These are phyloP conservation scores for Selenia dentaria DNA, from an alignment of 2,888 invertebrate genomes.

Conservation along the genomic window DNA sequence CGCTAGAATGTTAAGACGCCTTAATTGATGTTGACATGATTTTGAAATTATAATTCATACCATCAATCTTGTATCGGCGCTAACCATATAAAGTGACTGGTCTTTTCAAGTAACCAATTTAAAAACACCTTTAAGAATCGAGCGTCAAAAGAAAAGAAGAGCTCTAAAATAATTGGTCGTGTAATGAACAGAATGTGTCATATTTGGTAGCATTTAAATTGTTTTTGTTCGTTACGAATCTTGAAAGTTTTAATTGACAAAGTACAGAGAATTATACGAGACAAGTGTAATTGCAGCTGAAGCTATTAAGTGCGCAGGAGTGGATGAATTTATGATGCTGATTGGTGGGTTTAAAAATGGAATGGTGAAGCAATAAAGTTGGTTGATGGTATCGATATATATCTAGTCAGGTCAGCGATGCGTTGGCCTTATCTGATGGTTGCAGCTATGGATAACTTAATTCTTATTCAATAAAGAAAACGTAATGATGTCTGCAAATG, in stretches of 20 bases:
- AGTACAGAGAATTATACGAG: slow-evolving; percentile 8
- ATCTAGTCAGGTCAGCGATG: slow-evolving; percentile 11
- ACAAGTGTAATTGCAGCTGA: slow-evolving; percentile 10
- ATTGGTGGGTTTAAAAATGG: slow-evolving; percentile 14
- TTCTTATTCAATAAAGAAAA: too few species aligned
- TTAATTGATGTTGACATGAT: slow-evolving; percentile 50
- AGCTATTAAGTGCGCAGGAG: slow-evolving; percentile 10
- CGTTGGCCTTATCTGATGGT: slow-evolving; percentile 11
- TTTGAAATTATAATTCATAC: slow-evolving; percentile 42
- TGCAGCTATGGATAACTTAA: too few species aligned
- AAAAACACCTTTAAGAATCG: slow-evolving; percentile 17
- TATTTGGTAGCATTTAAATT: slow-evolving; percentile 17
- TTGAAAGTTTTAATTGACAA: slow-evolving; percentile 11
- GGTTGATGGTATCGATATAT: slow-evolving; percentile 21
- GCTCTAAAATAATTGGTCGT: slow-evolving; percentile 30
- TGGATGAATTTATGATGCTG: slow-evolving; percentile 10
- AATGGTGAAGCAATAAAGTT: slow-evolving; percentile 18
- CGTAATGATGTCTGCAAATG: too few species aligned
- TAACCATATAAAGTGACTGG: slow-evolving; percentile 34
- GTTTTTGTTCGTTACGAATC: slow-evolving; percentile 17
- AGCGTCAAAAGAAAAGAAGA: slow-evolving; percentile 6
- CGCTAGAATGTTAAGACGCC: slow-evolving; percentile 35
- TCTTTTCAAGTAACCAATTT: slow-evolving; percentile 18
- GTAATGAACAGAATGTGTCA: slow-evolving; percentile 19
- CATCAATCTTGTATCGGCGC: slow-evolving; percentile 45